Evolutionary conservation across 2,888 invertebrate genomes (phyloP).

Genomic region (Caenorhabditis parvicauda): DNA sequence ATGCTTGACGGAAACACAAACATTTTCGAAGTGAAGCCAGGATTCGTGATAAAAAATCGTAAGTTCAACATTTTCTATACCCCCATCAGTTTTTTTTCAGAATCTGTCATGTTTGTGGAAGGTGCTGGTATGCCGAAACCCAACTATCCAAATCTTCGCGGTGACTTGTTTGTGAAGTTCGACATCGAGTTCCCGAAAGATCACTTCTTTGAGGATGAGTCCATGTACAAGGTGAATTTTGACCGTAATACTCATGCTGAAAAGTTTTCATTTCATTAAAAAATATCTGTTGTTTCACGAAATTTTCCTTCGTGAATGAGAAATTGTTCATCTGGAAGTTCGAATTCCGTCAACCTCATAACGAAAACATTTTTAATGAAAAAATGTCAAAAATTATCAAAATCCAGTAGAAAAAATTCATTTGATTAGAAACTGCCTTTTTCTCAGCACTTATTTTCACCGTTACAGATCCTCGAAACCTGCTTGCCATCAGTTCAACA

Average conservation of each 20-base stretch:
- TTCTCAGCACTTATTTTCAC: conserved; percentile 1
- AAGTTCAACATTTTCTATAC: conserved; percentile 60
- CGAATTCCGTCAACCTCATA: too few species aligned
- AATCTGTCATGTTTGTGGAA: conserved; percentile 73
- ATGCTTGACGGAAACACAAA: conserved; percentile 85
- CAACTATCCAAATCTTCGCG: conserved; percentile 64
- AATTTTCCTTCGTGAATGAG: too few species aligned
- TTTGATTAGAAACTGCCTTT: neutral
- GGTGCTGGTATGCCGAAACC: conserved; percentile 84
- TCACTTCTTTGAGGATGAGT: conserved; percentile 72
- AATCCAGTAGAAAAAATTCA: neutral
- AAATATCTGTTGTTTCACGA: neutral
- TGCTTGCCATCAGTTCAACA: conserved; percentile 77
- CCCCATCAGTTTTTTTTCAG: conserved; percentile 54
- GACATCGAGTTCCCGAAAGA: conserved; percentile 80
- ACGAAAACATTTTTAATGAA: too few species aligned
- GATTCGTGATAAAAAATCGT: conserved; percentile 81
- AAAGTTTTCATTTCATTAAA: conserved; percentile 9
- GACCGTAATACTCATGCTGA: neutral
- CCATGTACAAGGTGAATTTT: conserved; percentile 39
- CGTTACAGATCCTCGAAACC: conserved; percentile 73
- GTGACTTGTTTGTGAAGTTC: conserved; percentile 83
- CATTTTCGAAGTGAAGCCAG: conserved; percentile 76
- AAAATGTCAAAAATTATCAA: too few species aligned
- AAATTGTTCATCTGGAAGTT: too few species aligned